phyloP scores from a whole-genome alignment of 92 coral and sea anemone genomes.

The Anthopleura xanthogrammica region DNA sequence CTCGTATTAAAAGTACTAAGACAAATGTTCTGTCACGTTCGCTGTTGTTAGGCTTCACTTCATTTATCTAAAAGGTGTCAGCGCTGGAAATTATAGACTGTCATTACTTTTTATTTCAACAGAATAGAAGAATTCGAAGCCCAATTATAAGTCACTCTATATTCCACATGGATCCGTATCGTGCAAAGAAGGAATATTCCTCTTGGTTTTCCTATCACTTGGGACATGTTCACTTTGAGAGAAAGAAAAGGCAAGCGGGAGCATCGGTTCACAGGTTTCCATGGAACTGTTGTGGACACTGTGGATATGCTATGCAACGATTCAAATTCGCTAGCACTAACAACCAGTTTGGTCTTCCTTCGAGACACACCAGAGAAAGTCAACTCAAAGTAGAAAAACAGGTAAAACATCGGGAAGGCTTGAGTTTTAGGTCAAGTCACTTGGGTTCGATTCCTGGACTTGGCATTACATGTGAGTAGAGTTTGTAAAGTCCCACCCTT shows the following conservation, averaged over 20 bases:
- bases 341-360: conserved; percentile 64
- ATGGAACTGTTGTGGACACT: conserved; percentile 67
- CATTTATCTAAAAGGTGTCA: conserved; percentile 1
- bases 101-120: not conserved
- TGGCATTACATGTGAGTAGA: no score
- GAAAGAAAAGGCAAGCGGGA: not conserved
- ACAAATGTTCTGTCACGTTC: not conserved
- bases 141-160: not conserved
- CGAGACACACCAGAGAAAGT: conserved; percentile 47
- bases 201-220: conserved; percentile 94
- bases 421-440: not conserved
- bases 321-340: conserved; percentile 47
- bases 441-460: not conserved
- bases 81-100: not conserved
- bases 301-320: conserved; percentile 53
- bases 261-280: conserved; percentile 36
- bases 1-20: not conserved
- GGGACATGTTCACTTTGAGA: conserved; percentile 73
- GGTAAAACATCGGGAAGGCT: not conserved
- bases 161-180: conserved; percentile 50
- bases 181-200: conserved; percentile 51
- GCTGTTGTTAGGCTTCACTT: not conserved
- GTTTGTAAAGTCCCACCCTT: no score
- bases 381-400: conserved; percentile 19
- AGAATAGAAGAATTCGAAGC: not conserved